Base-by-base conservation (phyloP, 2,888 invertebrate species). In the Dorcus hopei region DNA sequence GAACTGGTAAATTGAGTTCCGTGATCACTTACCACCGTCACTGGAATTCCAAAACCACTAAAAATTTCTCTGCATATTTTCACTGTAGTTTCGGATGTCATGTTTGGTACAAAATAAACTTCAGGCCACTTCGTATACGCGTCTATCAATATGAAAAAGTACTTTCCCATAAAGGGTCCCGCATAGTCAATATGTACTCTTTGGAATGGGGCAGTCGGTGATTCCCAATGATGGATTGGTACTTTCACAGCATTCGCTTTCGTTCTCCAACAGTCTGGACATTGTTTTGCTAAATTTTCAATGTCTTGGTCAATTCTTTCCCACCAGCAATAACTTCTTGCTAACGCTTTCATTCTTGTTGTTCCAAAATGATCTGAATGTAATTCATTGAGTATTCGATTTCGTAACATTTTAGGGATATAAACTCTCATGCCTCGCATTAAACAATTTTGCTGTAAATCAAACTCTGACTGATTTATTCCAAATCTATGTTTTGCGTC, bases 41-140 rank as follows among this genome's bases (percentile, higher is more conserved):
- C 59, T 11, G 70, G 70, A 9, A 72, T 58, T 0, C 70, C 68
- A 64, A 67, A 69, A 41, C 65, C 62, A 41, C 65, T 57, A 68
- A 68, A 67, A n/a, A 57, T 54, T 43, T 47, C 38, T 52, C 54
- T 48, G 14, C 54, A 54, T 41, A 45, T 64, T 43, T 55, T 54
- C 38, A 68, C 61, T 26, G 62, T 57, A n/a, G 40, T 60, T 6
- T 54, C 52, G 4, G 60, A 43, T 23, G 63, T 66, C 16, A 64
- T 65, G 26, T 57, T 51, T 33, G 57, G 61, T 23, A 68, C 50
- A 11, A 62, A 50, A 49, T 65, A 55, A 23, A 65, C 61, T 52
- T 68, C 66, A 11, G 63, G 52, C 67, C 66, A 69, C 53, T 62
- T 65, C 39, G 61, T 63, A 45, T 64, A 66, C 40, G 60, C 52